Percentiles rank a stretch among this genome's conserved stretches.
Conservation (phyloP, 1,140 invertebrate genomes). For the Thalassaphorura encarpata region DNA sequence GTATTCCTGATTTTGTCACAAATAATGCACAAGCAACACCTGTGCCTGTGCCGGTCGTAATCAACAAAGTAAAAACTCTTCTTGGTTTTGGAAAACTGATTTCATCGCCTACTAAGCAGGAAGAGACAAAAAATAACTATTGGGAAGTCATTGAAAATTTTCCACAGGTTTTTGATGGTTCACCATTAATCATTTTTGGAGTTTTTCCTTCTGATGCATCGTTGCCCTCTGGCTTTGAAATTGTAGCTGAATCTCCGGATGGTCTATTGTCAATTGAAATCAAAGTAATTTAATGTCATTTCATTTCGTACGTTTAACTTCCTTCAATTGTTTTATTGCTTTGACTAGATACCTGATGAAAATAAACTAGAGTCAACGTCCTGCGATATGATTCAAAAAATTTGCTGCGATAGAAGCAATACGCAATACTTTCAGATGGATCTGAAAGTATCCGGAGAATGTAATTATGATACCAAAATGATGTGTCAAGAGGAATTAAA, state of each 20-base stretch:
- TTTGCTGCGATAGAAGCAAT: slow-evolving; percentile 32
- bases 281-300: too few species aligned
- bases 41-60: background rate
- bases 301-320: too few species aligned
- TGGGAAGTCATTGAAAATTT: slow-evolving; percentile 17
- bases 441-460: background rate
- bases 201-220: slow-evolving; percentile 12
- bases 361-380: slow-evolving; percentile 15
- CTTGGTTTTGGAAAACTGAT: slow-evolving; percentile 23
- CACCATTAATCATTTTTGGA: slow-evolving; percentile 24
- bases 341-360: too few species aligned
- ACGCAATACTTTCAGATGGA: slow-evolving; percentile 15
- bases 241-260: slow-evolving; percentile 29
- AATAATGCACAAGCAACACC: slow-evolving; percentile 2
- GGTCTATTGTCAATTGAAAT: slow-evolving; percentile 17
- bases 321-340: too few species aligned
- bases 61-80: slow-evolving; percentile 23
- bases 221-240: slow-evolving; percentile 9
- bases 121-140: too few species aligned
- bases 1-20: too few species aligned
- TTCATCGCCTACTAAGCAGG: too few species aligned
- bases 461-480: background rate
- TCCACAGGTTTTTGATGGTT: slow-evolving; percentile 29
- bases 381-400: slow-evolving; percentile 22
- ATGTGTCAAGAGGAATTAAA: slow-evolving; percentile 8